A percentile compares a stretch with the other conserved stretches of the same genome.
phyloP scores from a whole-genome alignment of 2,113 vertebrate species.

The Oryzias celebensis region DNA sequence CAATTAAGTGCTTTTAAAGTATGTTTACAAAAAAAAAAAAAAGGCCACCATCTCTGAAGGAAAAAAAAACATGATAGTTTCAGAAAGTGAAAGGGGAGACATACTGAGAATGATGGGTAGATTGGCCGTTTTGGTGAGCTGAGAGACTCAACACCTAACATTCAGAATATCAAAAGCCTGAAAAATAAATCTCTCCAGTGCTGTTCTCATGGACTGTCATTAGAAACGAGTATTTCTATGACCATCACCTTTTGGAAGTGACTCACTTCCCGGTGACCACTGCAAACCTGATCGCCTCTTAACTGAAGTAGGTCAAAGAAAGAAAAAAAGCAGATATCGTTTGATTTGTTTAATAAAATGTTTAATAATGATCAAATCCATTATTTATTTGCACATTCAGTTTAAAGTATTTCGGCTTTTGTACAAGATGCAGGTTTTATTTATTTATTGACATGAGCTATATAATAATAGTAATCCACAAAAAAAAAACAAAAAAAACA shows the following conservation, averaged over 20 bases:
- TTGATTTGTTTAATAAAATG: conserved; percentile 24
- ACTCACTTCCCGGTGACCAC: conserved; percentile 51
- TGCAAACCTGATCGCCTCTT: conserved; percentile 54
- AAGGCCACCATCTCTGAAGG: conserved; percentile 2
- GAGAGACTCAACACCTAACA: neutral
- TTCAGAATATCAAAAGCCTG: conserved; percentile 14
- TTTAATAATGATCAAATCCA: no score
- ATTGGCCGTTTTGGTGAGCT: conserved; percentile 10
- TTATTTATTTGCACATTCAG: neutral
- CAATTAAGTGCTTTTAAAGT: conserved; percentile 48
- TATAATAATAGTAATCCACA: no score
- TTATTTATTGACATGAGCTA: no score
- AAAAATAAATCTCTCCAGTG: conserved; percentile 47
- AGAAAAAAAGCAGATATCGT: neutral
- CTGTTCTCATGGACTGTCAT: conserved; percentile 11
- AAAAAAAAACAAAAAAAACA: no score
- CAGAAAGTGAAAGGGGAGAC: conserved; percentile 4
- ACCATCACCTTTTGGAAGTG: conserved; percentile 50
- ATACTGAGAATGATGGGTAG: neutral
- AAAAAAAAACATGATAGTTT: conserved; percentile 26
- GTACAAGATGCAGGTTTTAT: no score
- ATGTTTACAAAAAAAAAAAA: conserved; percentile 20
- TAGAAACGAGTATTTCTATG: conserved; percentile 38
- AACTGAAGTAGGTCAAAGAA: conserved; percentile 30
- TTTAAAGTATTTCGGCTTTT: no score